A percentile compares a stretch with the other conserved stretches of the same genome.
phyloP scores from a whole-genome alignment of 2,797 vertebrate species.

The Acanthurus lineatus region DNA sequence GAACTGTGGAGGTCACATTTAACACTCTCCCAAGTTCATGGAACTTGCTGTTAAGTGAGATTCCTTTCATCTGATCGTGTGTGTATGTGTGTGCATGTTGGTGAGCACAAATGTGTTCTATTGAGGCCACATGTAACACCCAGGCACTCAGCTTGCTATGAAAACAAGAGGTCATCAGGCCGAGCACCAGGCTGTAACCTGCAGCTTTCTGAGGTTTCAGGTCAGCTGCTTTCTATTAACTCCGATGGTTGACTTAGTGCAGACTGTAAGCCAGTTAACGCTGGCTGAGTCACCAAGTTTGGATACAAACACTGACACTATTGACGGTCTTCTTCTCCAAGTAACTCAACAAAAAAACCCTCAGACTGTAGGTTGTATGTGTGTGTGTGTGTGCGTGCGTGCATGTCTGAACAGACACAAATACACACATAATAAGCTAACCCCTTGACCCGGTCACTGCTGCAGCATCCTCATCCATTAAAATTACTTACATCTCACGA shows the following conservation, averaged over 20 bases:
- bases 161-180: conserved; percentile 82
- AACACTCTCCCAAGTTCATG: conserved; percentile 46
- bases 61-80: conserved; percentile 72
- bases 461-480: conserved; percentile 33
- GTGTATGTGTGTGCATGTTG: conserved; percentile 26
- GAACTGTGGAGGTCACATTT: conserved; percentile 30
- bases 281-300: conserved; percentile 44
- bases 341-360: conserved; percentile 36
- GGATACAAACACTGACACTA: conserved; percentile 67
- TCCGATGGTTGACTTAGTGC: conserved; percentile 62
- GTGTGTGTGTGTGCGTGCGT: neutral
- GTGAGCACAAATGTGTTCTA: conserved; percentile 59
- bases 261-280: conserved; percentile 56
- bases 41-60: conserved; percentile 65
- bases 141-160: conserved; percentile 71
- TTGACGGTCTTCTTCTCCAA: conserved; percentile 61
- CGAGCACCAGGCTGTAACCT: conserved; percentile 70
- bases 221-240: conserved; percentile 84
- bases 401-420: neutral
- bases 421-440: conserved; percentile 30
- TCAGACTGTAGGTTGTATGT: conserved; percentile 25
- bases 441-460: conserved; percentile 49
- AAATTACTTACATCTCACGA: conserved; percentile 34
- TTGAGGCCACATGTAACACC: conserved; percentile 82
- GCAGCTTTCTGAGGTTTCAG: conserved; percentile 74